These are phyloP conservation scores for Agapostemon virescens DNA, from an alignment of 2,888 invertebrate genomes.

Conservation along the genomic window DNA sequence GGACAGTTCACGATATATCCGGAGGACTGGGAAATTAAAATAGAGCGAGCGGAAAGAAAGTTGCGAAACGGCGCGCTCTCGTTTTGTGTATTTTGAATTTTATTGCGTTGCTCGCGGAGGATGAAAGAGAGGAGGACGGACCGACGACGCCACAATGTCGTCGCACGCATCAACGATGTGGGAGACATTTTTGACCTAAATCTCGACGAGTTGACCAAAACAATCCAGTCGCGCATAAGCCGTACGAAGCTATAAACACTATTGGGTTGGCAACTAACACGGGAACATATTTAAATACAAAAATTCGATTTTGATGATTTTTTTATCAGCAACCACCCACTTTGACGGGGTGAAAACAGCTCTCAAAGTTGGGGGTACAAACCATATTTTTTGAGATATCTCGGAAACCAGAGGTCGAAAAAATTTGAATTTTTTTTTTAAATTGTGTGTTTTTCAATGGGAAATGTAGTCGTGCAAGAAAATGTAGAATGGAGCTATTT, in stretches of 20 bases:
- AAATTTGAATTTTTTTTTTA: too few species aligned
- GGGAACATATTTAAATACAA: too few species aligned
- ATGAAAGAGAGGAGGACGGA: neutral
- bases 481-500: too few species aligned
- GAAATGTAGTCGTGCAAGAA: too few species aligned
- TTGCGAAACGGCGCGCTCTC: constrained; percentile 47
- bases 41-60: constrained; percentile 63
- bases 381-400: too few species aligned
- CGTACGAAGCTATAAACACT: constrained; percentile 2
- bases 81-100: constrained; percentile 54
- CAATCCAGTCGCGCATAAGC: neutral
- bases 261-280: too few species aligned
- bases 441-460: too few species aligned
- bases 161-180: constrained; percentile 69
- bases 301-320: too few species aligned
- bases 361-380: too few species aligned
- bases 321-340: too few species aligned
- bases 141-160: constrained; percentile 31
- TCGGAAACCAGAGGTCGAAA: too few species aligned
- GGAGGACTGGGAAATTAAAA: constrained; percentile 64
- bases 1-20: constrained; percentile 47
- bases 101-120: constrained; percentile 59
- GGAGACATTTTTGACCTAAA: constrained; percentile 78
- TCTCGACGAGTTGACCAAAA: constrained; percentile 59
- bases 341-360: too few species aligned